A percentile compares a stretch with the other conserved stretches of the same genome.
Evolutionary conservation across 2,888 invertebrate genomes (phyloP).

Genomic region (Arrhopalites spinosus): DNA sequence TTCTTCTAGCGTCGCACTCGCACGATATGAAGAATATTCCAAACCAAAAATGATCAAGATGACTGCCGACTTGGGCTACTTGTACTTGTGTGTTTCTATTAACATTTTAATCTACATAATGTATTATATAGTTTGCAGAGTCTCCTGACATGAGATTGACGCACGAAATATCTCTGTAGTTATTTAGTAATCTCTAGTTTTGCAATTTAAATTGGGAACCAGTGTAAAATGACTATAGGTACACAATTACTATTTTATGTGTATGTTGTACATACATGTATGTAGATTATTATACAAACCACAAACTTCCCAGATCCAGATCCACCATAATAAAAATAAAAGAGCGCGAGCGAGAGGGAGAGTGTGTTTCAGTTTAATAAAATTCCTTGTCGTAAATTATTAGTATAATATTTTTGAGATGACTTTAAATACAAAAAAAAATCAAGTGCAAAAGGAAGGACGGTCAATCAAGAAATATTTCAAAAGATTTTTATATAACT

Average conservation of each 20-base stretch:
- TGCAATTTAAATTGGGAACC: slow-evolving; percentile 19
- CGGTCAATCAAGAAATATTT: not conserved
- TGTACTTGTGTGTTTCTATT: too few species aligned
- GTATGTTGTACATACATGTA: not conserved
- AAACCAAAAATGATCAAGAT: too few species aligned
- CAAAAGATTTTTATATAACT: not conserved
- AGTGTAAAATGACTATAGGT: not conserved
- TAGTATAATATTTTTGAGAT: not conserved
- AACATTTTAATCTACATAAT: too few species aligned
- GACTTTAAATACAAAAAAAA: not conserved
- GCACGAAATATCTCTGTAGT: too few species aligned
- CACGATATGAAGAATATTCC: too few species aligned
- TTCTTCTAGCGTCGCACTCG: too few species aligned
- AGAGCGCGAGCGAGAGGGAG: not conserved
- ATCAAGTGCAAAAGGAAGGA: not conserved
- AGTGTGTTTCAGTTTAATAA: not conserved
- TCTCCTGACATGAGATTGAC: slow-evolving; percentile 1
- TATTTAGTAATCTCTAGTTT: not conserved
- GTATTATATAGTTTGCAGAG: too few species aligned
- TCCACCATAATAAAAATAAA: not conserved
- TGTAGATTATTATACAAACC: not conserved
- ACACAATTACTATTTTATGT: not conserved
- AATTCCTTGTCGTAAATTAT: slow-evolving; percentile 11
- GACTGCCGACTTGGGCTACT: too few species aligned
- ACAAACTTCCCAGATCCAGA: not conserved